Evolutionary conservation across 2,888 invertebrate species (phyloP).

Genomic region (Spodoptera exigua): DNA sequence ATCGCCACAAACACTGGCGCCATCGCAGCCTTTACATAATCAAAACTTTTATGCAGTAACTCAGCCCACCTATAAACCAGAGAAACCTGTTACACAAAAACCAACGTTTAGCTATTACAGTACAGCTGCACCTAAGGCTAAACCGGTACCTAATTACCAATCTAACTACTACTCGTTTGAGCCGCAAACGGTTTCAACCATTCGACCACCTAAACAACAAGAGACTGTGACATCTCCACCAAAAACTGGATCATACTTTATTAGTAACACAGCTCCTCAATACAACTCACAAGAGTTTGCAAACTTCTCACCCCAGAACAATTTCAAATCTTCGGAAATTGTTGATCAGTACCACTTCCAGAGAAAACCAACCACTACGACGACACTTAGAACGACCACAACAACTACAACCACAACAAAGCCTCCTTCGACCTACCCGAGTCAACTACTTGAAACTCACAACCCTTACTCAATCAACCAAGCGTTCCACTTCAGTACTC

Average conservation of each 20-base stretch:
- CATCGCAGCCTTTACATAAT: conserved; percentile 47
- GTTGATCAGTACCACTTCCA: conserved; percentile 65
- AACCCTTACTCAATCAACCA: conserved; percentile 87
- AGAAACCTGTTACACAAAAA: conserved; percentile 79
- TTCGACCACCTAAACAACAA: conserved; percentile 69
- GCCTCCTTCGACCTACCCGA: conserved; percentile 78
- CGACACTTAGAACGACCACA: conserved; percentile 68
- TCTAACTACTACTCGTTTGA: conserved; percentile 83
- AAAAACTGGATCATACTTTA: conserved; percentile 75
- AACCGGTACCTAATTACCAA: conserved; percentile 66
- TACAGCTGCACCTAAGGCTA: conserved; percentile 78
- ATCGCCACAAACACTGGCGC: conserved; percentile 59
- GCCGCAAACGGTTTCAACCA: conserved; percentile 79
- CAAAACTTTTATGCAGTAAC: conserved; percentile 62
- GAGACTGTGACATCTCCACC: conserved; percentile 64
- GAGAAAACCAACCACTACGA: conserved; percentile 67
- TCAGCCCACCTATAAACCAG: conserved; percentile 63
- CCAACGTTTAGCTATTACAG: conserved; percentile 82
- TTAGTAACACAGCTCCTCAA: conserved; percentile 69
- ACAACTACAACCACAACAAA: conserved; percentile 73
- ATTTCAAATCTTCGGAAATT: conserved; percentile 62
- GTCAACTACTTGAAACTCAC: conserved; percentile 82
- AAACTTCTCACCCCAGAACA: conserved; percentile 66
- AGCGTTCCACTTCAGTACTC: conserved; percentile 85
- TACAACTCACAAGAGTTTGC: conserved; percentile 70